Percentiles rank a stretch among this genome's conserved stretches.
These are phyloP conservation scores for Seira sanloemensis DNA, from an alignment of 2,888 invertebrate genomes.

Conservation along the genomic window DNA sequence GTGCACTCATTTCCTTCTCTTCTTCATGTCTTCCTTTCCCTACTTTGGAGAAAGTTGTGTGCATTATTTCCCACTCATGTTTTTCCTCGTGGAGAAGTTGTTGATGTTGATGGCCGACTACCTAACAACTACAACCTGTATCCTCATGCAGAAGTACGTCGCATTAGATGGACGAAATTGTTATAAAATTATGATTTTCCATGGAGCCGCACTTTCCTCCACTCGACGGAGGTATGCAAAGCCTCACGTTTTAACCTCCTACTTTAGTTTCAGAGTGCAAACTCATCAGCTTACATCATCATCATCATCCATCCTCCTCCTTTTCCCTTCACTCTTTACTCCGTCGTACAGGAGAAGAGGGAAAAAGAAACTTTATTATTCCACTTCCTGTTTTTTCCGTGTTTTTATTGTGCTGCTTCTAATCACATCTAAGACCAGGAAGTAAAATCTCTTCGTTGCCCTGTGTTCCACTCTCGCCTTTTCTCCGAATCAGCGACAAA, in stretches of 20 bases:
- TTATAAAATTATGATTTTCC: conserved; percentile 5
- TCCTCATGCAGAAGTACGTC: no score
- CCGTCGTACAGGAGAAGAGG: not conserved
- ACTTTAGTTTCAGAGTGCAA: not conserved
- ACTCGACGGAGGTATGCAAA: not conserved
- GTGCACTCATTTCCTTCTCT: not conserved
- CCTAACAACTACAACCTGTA: not conserved
- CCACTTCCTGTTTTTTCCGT: conserved; percentile 9
- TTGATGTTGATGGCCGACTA: no score
- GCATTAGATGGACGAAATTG: conserved; percentile 6
- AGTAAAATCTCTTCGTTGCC: not conserved
- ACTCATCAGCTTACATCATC: not conserved
- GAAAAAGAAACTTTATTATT: not conserved
- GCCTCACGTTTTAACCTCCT: not conserved
- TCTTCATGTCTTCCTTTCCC: not conserved
- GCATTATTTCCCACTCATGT: not conserved
- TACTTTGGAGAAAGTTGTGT: not conserved
- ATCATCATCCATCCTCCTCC: not conserved
- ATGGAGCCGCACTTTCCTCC: not conserved
- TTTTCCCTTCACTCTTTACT: not conserved
- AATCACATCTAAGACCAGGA: conserved; percentile 4
- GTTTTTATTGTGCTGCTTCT: not conserved
- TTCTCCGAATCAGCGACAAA: not conserved
- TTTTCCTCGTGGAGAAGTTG: no score
- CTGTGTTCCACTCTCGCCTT: not conserved